Evolutionary conservation across 2,888 invertebrate genomes (phyloP).

Genomic region (Geophilus truncorum): DNA sequence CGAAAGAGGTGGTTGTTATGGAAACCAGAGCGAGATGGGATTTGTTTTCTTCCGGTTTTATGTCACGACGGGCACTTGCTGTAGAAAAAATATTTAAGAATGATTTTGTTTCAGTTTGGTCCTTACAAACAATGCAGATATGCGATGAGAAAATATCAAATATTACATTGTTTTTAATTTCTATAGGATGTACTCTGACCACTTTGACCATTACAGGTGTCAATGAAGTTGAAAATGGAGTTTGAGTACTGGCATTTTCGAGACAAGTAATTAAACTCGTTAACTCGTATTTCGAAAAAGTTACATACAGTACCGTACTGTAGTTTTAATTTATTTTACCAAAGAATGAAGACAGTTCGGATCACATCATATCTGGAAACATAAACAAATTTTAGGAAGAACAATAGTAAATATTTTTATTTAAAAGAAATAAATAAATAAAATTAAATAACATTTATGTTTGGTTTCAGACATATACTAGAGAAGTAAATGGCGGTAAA

Average conservation of each 20-base stretch:
- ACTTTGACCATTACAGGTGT: conserved; percentile 85
- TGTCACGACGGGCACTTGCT: too few species aligned
- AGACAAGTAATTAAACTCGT: conserved; percentile 68
- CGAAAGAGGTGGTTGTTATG: too few species aligned
- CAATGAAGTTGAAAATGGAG: conserved; percentile 81
- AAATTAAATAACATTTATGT: conserved; percentile 32
- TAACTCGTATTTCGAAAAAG: too few species aligned
- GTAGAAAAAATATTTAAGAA: too few species aligned
- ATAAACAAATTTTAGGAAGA: conserved; percentile 87
- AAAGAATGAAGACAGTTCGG: conserved; percentile 84
- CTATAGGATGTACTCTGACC: conserved; percentile 89
- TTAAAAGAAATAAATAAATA: background rate
- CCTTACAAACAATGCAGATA: conserved; percentile 77
- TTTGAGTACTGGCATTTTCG: conserved; percentile 82
- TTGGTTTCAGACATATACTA: conserved; percentile 70
- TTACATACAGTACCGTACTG: too few species aligned
- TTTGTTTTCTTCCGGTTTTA: too few species aligned
- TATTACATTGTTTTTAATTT: too few species aligned
- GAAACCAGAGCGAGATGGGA: too few species aligned
- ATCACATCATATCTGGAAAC: conserved; percentile 91
- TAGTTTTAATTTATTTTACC: too few species aligned
- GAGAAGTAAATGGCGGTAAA: conserved; percentile 78
- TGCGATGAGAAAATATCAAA: too few species aligned
- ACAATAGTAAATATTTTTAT: conserved; percentile 73
- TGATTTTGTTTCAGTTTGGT: conserved; percentile 61